Percentiles rank a stretch among this genome's conserved stretches.
These are phyloP conservation scores for Brachystomella parvula DNA, from an alignment of 1,140 invertebrate species.

Conservation along the genomic window DNA sequence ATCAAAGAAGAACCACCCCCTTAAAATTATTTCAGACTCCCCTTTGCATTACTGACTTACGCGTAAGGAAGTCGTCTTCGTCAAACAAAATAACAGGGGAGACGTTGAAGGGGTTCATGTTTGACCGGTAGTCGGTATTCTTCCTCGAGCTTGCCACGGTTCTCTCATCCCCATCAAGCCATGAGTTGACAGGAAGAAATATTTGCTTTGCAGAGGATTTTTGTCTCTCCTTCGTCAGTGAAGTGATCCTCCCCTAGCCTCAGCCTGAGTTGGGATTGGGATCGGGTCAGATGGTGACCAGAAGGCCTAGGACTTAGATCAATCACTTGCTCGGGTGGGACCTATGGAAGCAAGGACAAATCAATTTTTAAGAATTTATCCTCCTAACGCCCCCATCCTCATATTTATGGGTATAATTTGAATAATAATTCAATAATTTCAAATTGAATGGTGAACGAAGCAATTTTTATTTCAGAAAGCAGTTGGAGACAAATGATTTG, in stretches of 20 bases:
- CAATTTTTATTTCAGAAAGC: no score
- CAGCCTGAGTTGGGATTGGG: conserved; percentile 22
- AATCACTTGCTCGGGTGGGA: background rate
- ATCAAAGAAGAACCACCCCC: conserved; percentile 2
- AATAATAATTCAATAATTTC: no score
- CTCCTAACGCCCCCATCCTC: no score
- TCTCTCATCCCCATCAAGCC: conserved; percentile 34
- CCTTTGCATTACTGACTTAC: background rate
- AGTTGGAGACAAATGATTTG: no score
- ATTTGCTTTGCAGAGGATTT: conserved; percentile 32
- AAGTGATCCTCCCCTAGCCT: conserved; percentile 29
- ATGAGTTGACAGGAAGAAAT: conserved; percentile 27
- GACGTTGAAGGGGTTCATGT: conserved; percentile 11
- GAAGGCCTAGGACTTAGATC: background rate
- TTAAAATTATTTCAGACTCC: background rate
- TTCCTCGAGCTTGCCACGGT: conserved; percentile 23
- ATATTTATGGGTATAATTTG: no score
- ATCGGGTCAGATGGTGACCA: conserved; percentile 13
- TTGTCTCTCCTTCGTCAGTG: conserved; percentile 31
- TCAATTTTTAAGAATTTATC: no score
- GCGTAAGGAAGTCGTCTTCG: background rate
- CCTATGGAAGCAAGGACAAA: background rate
- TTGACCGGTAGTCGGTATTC: conserved; percentile 6
- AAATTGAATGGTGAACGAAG: no score
- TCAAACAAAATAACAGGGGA: conserved; percentile 2